Evolutionary conservation across 2,888 invertebrate genomes (phyloP).

Genomic region (Hypercompe scribonia): DNA sequence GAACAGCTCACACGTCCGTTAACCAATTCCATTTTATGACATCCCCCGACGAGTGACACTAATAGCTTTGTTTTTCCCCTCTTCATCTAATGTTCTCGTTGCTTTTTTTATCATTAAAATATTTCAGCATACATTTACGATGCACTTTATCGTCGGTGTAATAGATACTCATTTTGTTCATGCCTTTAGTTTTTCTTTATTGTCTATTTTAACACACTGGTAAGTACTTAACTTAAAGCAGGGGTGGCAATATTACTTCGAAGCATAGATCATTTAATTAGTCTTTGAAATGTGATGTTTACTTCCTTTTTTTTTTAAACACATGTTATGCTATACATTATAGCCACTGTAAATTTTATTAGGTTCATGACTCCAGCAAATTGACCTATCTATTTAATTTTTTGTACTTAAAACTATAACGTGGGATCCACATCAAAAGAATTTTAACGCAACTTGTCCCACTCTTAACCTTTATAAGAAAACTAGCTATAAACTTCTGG

Average conservation of each 20-base stretch:
- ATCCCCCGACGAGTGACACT: constrained; percentile 6
- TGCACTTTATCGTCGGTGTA: constrained; percentile 27
- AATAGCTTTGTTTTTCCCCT: neutral
- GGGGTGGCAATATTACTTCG: constrained; percentile 29
- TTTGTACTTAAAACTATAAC: neutral
- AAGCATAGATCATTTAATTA: neutral
- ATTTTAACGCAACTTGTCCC: neutral
- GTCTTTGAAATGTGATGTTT: neutral
- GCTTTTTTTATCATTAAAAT: constrained; percentile 7
- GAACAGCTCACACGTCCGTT: constrained; percentile 33
- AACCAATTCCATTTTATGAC: constrained; percentile 22
- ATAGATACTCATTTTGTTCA: constrained; percentile 8
- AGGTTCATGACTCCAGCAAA: neutral
- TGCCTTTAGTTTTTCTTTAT: constrained; percentile 31
- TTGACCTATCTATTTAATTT: neutral
- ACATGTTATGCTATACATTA: neutral
- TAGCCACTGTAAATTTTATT: neutral
- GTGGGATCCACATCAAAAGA: neutral
- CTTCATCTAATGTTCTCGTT: neutral
- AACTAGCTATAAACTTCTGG: neutral
- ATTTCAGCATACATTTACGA: constrained; percentile 31
- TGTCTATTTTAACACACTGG: constrained; percentile 37
- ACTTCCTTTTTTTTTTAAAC: neutral
- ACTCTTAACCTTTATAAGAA: neutral
- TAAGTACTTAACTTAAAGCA: constrained; percentile 29